phyloP scores from a whole-genome alignment of 1,140 invertebrate species.

The Dryas iulia region DNA sequence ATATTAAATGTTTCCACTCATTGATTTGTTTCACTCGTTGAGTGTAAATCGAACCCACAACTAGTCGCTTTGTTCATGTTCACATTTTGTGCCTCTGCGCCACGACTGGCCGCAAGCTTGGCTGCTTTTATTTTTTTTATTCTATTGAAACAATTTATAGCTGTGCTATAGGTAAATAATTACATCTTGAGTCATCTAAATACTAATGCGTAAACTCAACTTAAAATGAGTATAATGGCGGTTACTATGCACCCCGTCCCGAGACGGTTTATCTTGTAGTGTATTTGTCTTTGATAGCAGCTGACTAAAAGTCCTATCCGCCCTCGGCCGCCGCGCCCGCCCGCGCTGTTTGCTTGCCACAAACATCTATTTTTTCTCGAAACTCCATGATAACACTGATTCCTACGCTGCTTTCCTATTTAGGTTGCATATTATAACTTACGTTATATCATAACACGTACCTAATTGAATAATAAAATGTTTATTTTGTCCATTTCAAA shows the following conservation, averaged over 20 bases:
- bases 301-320: constrained; percentile 57
- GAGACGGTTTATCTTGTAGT: constrained; percentile 51
- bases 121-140: too few relatives aligned
- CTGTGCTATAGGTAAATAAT: neutral
- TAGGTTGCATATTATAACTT: neutral
- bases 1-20: too few relatives aligned
- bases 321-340: constrained; percentile 58
- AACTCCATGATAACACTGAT: constrained; percentile 46
- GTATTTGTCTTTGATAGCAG: constrained; percentile 68
- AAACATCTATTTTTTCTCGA: constrained; percentile 55
- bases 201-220: neutral
- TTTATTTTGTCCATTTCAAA: neutral
- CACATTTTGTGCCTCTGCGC: too few relatives aligned
- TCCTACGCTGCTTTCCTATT: constrained; percentile 18
- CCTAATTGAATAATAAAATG: neutral
- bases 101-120: too few relatives aligned
- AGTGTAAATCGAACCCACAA: too few relatives aligned
- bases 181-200: neutral
- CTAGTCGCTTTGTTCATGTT: too few relatives aligned
- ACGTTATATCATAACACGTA: neutral
- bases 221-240: constrained; percentile 30
- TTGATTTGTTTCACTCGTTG: too few relatives aligned
- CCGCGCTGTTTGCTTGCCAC: constrained; percentile 55
- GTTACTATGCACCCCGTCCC: constrained; percentile 30
- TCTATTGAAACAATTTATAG: too few relatives aligned